Conservation (phyloP, 1,140 invertebrate genomes). For the Maconellicoccus hirsutus region DNA sequence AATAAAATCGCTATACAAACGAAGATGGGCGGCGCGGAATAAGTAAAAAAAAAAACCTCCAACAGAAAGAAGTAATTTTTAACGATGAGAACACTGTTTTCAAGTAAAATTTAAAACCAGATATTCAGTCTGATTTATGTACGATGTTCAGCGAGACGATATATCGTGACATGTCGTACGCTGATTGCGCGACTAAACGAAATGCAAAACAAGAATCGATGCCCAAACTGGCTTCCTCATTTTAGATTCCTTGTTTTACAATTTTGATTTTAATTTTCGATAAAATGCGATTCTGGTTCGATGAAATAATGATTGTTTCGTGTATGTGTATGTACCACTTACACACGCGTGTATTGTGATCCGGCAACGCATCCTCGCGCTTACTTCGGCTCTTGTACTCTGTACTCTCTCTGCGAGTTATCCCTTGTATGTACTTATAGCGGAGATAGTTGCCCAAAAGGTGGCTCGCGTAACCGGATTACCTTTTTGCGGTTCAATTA, state of each 20-base stretch:
- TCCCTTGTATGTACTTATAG: too few relatives aligned
- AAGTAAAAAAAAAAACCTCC: neutral
- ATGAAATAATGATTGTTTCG: neutral
- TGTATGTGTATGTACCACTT: too few relatives aligned
- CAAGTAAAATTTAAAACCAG: slow-evolving; percentile 17
- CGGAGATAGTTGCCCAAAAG: too few relatives aligned
- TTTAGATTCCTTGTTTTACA: slow-evolving; percentile 19
- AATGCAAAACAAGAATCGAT: slow-evolving; percentile 16
- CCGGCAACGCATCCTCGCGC: too few relatives aligned
- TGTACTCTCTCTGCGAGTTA: too few relatives aligned
- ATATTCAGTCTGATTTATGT: slow-evolving; percentile 18
- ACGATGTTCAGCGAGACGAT: slow-evolving; percentile 15
- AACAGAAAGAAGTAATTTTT: slow-evolving; percentile 14
- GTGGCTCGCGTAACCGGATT: too few relatives aligned
- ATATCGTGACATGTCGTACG: slow-evolving; percentile 21
- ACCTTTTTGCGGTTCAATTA: too few relatives aligned
- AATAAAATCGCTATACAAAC: too few relatives aligned
- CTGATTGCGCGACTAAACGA: slow-evolving; percentile 18
- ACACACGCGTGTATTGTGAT: too few relatives aligned
- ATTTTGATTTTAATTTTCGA: slow-evolving; percentile 22
- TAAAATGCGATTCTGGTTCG: neutral
- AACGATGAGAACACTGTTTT: slow-evolving; percentile 20
- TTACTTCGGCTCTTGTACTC: too few relatives aligned
- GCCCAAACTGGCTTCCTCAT: slow-evolving; percentile 14
- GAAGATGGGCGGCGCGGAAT: too few relatives aligned